Conservation (phyloP, 2,888 invertebrate species). For the Eurytoma californica region DNA sequence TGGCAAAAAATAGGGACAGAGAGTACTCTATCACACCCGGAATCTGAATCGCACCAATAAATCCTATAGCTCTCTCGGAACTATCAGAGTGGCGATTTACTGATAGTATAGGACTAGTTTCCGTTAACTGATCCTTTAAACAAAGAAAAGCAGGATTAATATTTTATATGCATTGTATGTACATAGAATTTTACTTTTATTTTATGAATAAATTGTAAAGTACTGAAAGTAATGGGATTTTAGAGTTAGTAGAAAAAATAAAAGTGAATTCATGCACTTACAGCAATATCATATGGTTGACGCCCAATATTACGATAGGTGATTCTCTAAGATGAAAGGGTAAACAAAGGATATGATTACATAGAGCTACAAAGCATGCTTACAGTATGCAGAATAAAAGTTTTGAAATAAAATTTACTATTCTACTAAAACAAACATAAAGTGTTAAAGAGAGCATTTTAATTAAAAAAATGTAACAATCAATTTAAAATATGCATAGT, state of each 20-base stretch:
- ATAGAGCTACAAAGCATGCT: slow-evolving; percentile 43
- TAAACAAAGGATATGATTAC: slow-evolving; percentile 50
- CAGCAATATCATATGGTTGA: slow-evolving; percentile 67
- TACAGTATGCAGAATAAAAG: slow-evolving; percentile 25
- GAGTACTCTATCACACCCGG: slow-evolving; percentile 97
- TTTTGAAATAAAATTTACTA: neutral
- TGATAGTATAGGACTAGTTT: slow-evolving; percentile 73
- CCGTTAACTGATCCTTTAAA: slow-evolving; percentile 65
- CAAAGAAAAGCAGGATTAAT: neutral
- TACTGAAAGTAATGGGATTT: no score
- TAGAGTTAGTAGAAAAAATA: slow-evolving; percentile 48
- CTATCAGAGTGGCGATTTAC: slow-evolving; percentile 61
- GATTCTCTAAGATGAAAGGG: slow-evolving; percentile 68
- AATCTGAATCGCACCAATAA: slow-evolving; percentile 85
- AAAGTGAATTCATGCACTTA: slow-evolving; percentile 71
- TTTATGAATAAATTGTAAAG: no score
- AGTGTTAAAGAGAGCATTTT: slow-evolving; percentile 19
- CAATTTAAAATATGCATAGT: neutral
- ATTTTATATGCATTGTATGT: no score
- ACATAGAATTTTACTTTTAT: slow-evolving; percentile 18
- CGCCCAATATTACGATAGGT: slow-evolving; percentile 70
- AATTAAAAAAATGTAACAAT: neutral
- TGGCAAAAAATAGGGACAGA: slow-evolving; percentile 94
- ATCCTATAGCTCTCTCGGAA: slow-evolving; percentile 82
- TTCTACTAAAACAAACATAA: neutral